A percentile compares a stretch with the other conserved stretches of the same genome.
Evolutionary conservation across 2,797 vertebrate species (phyloP).

Genomic region (Ctenopoma multispine): DNA sequence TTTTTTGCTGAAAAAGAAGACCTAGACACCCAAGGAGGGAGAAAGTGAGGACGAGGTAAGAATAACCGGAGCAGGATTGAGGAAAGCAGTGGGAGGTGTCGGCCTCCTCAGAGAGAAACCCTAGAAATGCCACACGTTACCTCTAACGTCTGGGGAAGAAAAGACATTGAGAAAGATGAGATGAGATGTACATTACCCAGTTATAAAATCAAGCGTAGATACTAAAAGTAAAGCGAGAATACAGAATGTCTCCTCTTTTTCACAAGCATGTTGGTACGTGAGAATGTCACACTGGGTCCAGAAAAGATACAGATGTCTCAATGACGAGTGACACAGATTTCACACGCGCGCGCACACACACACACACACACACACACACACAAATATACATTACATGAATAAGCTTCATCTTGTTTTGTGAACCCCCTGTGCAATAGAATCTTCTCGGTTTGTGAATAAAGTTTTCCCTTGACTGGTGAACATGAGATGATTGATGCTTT

Average conservation of each 20-base stretch:
- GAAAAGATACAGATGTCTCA: constrained; percentile 45
- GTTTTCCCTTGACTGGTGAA: constrained; percentile 51
- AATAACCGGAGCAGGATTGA: constrained; percentile 52
- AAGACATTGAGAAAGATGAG: neutral
- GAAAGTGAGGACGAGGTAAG: constrained; percentile 44
- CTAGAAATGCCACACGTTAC: constrained; percentile 71
- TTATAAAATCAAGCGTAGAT: constrained; percentile 36
- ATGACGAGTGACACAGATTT: constrained; percentile 49
- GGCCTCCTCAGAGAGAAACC: constrained; percentile 56
- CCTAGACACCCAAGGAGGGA: constrained; percentile 4
- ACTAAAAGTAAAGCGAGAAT: constrained; percentile 43
- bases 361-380: neutral
- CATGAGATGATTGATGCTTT: constrained; percentile 53
- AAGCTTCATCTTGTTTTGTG: constrained; percentile 21
- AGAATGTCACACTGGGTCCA: constrained; percentile 41
- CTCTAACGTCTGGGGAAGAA: constrained; percentile 47
- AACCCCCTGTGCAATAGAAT: constrained; percentile 15
- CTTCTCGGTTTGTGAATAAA: constrained; percentile 37
- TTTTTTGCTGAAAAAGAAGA: constrained; percentile 24
- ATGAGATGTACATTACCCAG: constrained; percentile 14
- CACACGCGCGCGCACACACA: neutral
- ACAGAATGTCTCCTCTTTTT: constrained; percentile 21
- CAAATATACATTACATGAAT: neutral
- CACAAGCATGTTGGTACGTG: constrained; percentile 33
- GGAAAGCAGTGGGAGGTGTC: constrained; percentile 49